Evolutionary conservation across 2,797 vertebrate species (phyloP).

Genomic region (Gallinago solitaria): DNA sequence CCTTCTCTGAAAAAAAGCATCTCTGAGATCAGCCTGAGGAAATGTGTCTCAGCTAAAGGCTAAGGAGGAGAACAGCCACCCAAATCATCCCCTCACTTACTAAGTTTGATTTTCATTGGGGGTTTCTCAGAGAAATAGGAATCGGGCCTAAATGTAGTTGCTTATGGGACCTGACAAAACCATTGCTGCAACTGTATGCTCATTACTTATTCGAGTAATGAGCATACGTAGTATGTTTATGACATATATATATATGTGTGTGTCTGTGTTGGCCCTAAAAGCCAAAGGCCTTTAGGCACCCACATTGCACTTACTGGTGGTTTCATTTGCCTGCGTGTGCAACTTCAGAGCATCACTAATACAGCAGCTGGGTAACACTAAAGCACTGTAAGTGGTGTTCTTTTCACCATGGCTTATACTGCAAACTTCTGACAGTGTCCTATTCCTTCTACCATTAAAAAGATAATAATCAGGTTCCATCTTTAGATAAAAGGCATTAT

Average conservation of each 20-base stretch:
- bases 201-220: background rate
- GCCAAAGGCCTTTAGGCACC: background rate
- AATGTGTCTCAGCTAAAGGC: background rate
- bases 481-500: background rate
- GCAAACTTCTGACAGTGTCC: background rate
- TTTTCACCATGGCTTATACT: background rate
- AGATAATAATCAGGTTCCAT: background rate
- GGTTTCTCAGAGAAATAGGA: background rate
- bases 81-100: background rate
- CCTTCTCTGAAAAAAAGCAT: background rate
- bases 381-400: background rate
- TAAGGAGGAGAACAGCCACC: background rate
- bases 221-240: background rate
- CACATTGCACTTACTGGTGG: background rate
- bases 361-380: background rate
- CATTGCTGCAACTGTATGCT: background rate
- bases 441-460: background rate
- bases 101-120: background rate
- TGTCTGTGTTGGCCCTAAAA: background rate
- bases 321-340: background rate
- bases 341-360: background rate
- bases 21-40: background rate
- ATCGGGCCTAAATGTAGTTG: background rate
- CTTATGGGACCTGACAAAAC: background rate
- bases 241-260: background rate